Conservation (phyloP, 1,140 invertebrate species). For the Drosophila sulfurigaster region DNA sequence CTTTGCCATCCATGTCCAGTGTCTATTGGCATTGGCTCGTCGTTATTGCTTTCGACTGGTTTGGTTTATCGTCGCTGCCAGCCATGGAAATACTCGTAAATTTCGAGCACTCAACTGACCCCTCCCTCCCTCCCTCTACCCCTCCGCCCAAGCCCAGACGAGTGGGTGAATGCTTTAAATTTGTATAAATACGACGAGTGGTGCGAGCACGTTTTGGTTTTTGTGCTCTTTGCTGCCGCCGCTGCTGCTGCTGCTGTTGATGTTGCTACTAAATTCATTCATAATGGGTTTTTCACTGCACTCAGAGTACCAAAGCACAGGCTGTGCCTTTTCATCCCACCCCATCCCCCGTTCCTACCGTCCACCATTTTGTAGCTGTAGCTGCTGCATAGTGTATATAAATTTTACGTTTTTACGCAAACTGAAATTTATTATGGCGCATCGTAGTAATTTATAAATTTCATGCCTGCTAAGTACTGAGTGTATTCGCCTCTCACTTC, state of each 20-base stretch:
- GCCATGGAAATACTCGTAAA: slow-evolving; percentile 80
- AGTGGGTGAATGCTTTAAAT: slow-evolving; percentile 60
- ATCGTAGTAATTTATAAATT: slow-evolving; percentile 80
- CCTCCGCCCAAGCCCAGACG: not conserved
- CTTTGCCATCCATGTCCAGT: slow-evolving; percentile 23
- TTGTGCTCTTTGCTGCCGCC: slow-evolving; percentile 66
- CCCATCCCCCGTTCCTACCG: not conserved
- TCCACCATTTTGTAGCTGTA: not conserved
- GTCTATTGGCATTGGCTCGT: slow-evolving; percentile 68
- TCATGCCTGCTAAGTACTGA: slow-evolving; percentile 79
- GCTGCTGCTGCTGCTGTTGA: slow-evolving; percentile 44
- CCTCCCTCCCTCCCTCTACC: not conserved
- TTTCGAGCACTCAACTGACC: slow-evolving; percentile 58
- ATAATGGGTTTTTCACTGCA: slow-evolving; percentile 76
- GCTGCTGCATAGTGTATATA: slow-evolving; percentile 65
- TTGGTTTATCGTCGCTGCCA: slow-evolving; percentile 75
- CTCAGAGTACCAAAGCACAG: slow-evolving; percentile 7
- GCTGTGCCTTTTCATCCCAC: slow-evolving; percentile 1
- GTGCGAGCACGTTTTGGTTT: slow-evolving; percentile 59
- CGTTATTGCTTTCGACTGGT: slow-evolving; percentile 79
- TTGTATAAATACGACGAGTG: slow-evolving; percentile 60
- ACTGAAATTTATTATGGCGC: slow-evolving; percentile 83
- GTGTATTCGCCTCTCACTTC: not conserved
- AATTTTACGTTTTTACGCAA: slow-evolving; percentile 82
- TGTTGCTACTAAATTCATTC: slow-evolving; percentile 78